Percentiles rank a stretch among this genome's conserved stretches.
Conservation (phyloP, 2,888 invertebrate genomes). For the Ormia ochracea region DNA sequence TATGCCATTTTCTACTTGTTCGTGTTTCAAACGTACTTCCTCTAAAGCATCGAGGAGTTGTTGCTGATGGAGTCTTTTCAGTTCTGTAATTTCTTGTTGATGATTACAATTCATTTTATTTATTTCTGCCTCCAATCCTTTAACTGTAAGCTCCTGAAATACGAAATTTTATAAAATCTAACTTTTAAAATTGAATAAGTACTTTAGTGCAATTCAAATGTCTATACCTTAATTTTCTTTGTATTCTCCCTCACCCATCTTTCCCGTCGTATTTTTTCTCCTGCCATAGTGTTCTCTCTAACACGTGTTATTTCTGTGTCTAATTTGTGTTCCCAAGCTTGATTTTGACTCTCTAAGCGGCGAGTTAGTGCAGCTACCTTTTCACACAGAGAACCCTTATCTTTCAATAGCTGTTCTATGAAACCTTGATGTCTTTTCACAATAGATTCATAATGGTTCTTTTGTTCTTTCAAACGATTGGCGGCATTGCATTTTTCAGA, state of each 20-base stretch:
- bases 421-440: conserved; percentile 89
- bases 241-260: conserved; percentile 90
- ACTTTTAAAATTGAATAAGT: background rate
- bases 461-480: conserved; percentile 79
- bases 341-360: conserved; percentile 78
- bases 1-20: conserved; percentile 80
- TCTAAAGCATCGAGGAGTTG: conserved; percentile 84
- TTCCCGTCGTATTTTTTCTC: conserved; percentile 85
- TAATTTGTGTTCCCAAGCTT: conserved; percentile 85
- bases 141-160: conserved; percentile 86
- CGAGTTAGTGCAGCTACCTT: conserved; percentile 76
- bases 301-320: conserved; percentile 85
- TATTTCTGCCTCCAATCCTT: conserved; percentile 90
- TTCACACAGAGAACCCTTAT: conserved; percentile 87
- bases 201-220: background rate
- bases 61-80: conserved; percentile 79
- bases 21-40: conserved; percentile 81
- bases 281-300: conserved; percentile 86
- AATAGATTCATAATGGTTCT: conserved; percentile 84
- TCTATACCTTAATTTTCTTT: conserved; percentile 89
- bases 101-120: conserved; percentile 86
- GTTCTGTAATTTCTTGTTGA: conserved; percentile 80
- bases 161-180: background rate
- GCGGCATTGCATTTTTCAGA: conserved; percentile 76
- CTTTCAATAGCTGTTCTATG: conserved; percentile 87